Conservation (phyloP, 2,113 vertebrate genomes). For the Coturnix japonica region DNA sequence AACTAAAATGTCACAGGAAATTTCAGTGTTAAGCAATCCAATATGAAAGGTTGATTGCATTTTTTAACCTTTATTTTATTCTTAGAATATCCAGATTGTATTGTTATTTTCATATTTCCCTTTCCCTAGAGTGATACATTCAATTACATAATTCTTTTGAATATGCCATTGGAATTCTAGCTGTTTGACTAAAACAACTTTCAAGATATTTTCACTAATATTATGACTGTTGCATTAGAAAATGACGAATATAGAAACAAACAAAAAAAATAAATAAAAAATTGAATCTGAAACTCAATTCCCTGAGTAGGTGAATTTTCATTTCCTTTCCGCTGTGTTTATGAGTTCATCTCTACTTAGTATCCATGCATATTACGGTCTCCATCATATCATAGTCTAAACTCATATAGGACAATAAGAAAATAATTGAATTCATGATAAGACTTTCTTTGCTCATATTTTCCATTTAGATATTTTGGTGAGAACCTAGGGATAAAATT, state of each 20-base stretch:
- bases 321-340: constrained; percentile 10
- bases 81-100: background rate
- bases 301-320: background rate
- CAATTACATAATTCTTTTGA: background rate
- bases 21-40: background rate
- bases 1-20: background rate
- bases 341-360: background rate
- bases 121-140: background rate
- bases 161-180: background rate
- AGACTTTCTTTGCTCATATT: background rate
- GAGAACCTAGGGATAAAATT: accelerated
- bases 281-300: background rate
- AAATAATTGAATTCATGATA: background rate
- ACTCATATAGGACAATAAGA: background rate
- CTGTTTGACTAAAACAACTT: background rate
- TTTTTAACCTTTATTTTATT: background rate
- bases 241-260: background rate
- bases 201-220: background rate
- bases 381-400: background rate
- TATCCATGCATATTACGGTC: background rate
- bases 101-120: background rate
- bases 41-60: background rate
- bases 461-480: background rate
- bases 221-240: background rate
- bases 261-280: no score